Evolutionary conservation across 2,113 vertebrate species (phyloP).

Genomic region (Psammodynastes pulverulentus): DNA sequence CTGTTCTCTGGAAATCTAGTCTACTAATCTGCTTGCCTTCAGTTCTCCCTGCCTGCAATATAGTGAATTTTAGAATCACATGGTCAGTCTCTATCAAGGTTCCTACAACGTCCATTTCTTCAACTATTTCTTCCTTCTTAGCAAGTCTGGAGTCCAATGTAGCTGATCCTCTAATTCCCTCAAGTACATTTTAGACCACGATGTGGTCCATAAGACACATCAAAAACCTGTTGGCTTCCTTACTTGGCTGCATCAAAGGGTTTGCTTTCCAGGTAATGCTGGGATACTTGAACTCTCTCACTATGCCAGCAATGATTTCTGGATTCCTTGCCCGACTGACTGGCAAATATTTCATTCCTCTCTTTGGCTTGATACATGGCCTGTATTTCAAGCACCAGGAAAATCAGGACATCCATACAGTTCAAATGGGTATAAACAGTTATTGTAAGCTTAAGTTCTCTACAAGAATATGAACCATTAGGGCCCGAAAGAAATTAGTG

Average conservation of each 20-base stretch:
- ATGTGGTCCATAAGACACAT: neutral
- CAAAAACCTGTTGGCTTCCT: neutral
- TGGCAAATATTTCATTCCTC: neutral
- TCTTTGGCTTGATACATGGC: neutral
- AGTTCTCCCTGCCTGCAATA: neutral
- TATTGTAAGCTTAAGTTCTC: neutral
- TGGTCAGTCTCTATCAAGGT: neutral
- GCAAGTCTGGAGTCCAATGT: neutral
- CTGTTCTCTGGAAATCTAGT: neutral
- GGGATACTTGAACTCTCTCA: neutral
- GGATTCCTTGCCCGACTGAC: neutral
- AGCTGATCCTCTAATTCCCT: neutral
- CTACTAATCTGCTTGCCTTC: neutral
- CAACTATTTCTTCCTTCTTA: neutral
- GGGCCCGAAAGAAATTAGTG: neutral
- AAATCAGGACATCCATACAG: neutral
- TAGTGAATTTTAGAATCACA: neutral
- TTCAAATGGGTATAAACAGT: neutral
- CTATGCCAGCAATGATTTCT: neutral
- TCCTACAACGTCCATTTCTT: neutral
- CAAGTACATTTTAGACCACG: neutral
- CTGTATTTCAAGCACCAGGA: neutral
- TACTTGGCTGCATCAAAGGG: neutral
- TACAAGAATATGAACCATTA: neutral
- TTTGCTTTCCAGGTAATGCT: neutral